phyloP scores from a whole-genome alignment of 2,888 invertebrate species.

The Ceratothoa steindachneri region DNA sequence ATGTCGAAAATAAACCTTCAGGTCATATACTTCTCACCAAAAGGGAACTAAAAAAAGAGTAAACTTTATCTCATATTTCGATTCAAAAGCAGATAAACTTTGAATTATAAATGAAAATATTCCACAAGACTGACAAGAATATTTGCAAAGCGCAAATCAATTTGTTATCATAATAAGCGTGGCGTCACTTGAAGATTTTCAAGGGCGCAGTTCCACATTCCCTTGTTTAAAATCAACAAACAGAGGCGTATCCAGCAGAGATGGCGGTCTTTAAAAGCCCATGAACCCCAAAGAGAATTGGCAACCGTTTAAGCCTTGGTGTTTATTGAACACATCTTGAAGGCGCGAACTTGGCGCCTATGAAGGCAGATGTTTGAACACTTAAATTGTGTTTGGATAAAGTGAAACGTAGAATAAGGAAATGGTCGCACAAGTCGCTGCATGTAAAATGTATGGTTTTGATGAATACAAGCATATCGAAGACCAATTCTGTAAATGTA shows the following conservation, averaged over 20 bases:
- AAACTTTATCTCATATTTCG: no score
- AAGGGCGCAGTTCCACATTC: constrained; percentile 1
- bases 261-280: not conserved
- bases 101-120: not conserved
- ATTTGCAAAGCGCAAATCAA: constrained; percentile 7
- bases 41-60: no score
- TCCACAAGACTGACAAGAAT: not conserved
- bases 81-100: not conserved
- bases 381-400: no score
- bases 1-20: no score
- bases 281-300: not conserved
- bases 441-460: no score
- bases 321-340: not conserved
- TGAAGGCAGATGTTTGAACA: not conserved
- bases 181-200: not conserved
- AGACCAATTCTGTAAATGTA: no score
- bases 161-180: constrained; percentile 4
- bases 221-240: constrained; percentile 11
- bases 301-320: not conserved
- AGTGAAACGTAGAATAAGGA: no score
- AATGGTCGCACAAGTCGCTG: no score
- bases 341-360: not conserved
- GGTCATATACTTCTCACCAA: no score
- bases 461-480: no score
- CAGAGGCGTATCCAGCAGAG: constrained; percentile 12